Conservation (phyloP, 2,888 invertebrate genomes). For the Melanotus villosus region DNA sequence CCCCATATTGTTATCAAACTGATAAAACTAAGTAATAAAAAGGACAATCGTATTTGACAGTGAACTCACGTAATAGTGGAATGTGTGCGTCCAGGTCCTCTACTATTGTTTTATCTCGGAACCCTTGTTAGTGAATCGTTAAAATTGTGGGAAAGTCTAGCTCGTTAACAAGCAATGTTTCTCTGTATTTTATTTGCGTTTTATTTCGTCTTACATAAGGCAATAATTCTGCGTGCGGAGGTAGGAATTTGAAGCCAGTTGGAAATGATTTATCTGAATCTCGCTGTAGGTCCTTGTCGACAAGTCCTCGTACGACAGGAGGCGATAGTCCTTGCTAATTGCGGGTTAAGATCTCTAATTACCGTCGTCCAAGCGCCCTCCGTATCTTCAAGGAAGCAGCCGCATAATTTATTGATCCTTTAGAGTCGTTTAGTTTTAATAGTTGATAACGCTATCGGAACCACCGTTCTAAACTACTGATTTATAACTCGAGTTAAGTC, state of each 20-base stretch:
- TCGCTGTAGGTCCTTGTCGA: conserved; percentile 40
- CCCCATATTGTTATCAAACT: conserved; percentile 51
- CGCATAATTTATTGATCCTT: conserved; percentile 52
- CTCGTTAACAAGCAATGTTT: conserved; percentile 47
- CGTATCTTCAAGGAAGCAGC: conserved; percentile 42
- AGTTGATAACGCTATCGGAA: conserved; percentile 52
- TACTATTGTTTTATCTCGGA: conserved; percentile 50
- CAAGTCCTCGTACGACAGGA: conserved; percentile 52
- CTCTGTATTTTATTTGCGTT: conserved; percentile 42
- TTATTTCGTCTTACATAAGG: conserved; percentile 31
- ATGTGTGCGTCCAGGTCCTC: conserved; percentile 40
- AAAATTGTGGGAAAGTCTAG: conserved; percentile 54
- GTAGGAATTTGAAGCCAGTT: conserved; percentile 1
- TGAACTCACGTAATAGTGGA: conserved; percentile 51
- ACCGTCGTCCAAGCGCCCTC: conserved; percentile 45
- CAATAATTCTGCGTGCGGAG: conserved; percentile 27
- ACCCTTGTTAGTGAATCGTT: conserved; percentile 53
- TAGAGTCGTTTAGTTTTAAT: conserved; percentile 50
- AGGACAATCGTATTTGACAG: conserved; percentile 53
- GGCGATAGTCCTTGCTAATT: conserved; percentile 57
- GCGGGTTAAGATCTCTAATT: conserved; percentile 56
- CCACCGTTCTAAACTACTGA: conserved; percentile 44
- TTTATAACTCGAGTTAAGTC: conserved; percentile 42
- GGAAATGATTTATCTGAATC: conserved; percentile 36
- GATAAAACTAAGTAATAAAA: conserved; percentile 53